These are phyloP conservation scores for Phylloscopus trochiloides DNA, from an alignment of 2,113 vertebrate species.

Conservation along the genomic window DNA sequence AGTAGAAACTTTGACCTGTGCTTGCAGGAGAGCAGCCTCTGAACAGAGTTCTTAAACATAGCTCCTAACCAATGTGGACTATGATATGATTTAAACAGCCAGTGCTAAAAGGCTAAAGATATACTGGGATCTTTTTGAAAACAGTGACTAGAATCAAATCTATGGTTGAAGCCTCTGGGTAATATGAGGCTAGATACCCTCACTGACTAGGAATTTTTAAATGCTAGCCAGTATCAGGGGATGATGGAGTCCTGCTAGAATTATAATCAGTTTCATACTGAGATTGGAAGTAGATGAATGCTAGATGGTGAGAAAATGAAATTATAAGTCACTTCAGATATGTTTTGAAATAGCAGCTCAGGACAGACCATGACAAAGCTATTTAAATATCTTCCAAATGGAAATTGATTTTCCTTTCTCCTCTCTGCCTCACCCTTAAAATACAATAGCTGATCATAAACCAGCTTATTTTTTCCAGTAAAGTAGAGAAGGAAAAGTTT, in stretches of 20 bases:
- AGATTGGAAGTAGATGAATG: not conserved
- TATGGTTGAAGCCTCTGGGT: not conserved
- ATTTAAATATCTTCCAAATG: slow-evolving; percentile 7
- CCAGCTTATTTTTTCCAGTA: not conserved
- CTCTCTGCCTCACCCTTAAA: not conserved
- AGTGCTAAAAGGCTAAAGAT: not conserved
- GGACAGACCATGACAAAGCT: not conserved
- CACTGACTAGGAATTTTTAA: not conserved
- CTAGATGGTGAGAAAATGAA: not conserved
- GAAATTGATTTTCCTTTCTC: not conserved
- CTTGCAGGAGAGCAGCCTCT: not conserved
- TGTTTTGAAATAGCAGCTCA: not conserved
- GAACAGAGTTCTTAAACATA: not conserved
- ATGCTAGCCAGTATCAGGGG: not conserved
- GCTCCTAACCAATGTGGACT: not conserved
- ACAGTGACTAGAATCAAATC: not conserved
- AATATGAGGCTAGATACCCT: not conserved
- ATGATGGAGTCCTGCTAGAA: not conserved
- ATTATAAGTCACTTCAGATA: not conserved
- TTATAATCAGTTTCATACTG: not conserved
- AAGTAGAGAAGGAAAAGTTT: not conserved
- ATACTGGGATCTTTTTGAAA: not conserved
- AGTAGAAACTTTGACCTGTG: slow-evolving; percentile 15
- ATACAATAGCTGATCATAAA: not conserved
- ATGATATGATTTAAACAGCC: not conserved